Evolutionary conservation across 2,797 vertebrate species (phyloP).

Genomic region (Pangasius djambal): DNA sequence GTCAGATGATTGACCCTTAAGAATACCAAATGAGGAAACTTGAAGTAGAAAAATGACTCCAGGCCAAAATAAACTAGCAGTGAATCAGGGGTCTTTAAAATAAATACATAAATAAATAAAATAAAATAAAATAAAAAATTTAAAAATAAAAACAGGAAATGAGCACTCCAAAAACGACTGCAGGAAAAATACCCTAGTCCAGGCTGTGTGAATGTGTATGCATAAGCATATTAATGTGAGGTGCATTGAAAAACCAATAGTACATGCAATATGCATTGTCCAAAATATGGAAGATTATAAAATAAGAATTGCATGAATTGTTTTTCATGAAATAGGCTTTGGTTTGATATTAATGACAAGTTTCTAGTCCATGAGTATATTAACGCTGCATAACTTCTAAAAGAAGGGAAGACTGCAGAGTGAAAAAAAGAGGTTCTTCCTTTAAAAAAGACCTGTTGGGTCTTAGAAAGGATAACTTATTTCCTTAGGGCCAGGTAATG

Average conservation of each 20-base stretch:
- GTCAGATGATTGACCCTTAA: not conserved
- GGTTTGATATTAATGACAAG: not conserved
- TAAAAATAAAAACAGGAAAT: not conserved
- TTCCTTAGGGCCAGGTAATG: not conserved
- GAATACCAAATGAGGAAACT: not conserved
- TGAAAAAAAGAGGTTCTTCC: not conserved
- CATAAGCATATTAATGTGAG: not conserved
- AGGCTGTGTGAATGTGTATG: not conserved
- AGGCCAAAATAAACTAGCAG: not conserved
- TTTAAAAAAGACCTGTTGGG: not conserved
- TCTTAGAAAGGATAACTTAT: constrained; percentile 17
- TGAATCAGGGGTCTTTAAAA: not conserved
- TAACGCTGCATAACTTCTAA: not conserved
- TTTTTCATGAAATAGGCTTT: not conserved
- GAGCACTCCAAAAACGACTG: not conserved
- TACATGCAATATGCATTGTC: not conserved
- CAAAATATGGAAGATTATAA: not conserved
- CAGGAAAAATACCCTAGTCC: not conserved
- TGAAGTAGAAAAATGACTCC: not conserved
- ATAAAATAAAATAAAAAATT: too few species aligned
- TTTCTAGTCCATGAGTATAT: not conserved
- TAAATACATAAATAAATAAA: too few species aligned
- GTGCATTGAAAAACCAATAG: not conserved
- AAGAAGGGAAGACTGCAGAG: not conserved
- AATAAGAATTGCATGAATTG: not conserved